Evolutionary conservation across 1,140 invertebrate species (phyloP).

Genomic region (Drosophila pachea): DNA sequence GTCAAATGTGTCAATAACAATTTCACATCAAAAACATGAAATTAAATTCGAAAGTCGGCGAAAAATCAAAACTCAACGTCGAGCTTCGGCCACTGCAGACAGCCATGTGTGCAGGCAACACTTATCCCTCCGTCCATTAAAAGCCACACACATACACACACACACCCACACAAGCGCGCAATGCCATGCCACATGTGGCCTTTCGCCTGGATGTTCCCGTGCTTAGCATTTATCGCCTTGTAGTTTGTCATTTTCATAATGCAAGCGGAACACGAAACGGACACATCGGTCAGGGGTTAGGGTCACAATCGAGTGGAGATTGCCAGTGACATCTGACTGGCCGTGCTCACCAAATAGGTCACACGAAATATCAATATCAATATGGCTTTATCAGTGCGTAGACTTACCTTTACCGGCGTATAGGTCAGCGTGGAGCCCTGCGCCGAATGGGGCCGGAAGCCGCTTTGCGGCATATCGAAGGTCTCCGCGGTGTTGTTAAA

Average conservation of each 20-base stretch:
- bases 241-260: constrained; percentile 38
- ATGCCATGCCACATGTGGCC: constrained; percentile 2
- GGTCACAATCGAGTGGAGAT: background rate
- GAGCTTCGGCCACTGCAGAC: constrained; percentile 16
- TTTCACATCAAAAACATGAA: constrained; percentile 58
- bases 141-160: background rate
- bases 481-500: constrained; percentile 93
- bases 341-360: constrained; percentile 13
- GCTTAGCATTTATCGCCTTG: constrained; percentile 27
- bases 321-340: background rate
- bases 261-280: constrained; percentile 6
- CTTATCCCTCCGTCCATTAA: background rate
- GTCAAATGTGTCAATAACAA: constrained; percentile 74
- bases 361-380: constrained; percentile 31
- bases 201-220: constrained; percentile 22
- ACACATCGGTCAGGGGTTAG: too few species aligned
- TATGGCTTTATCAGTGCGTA: constrained; percentile 3
- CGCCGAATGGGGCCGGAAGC: constrained; percentile 79
- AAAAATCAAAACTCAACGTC: constrained; percentile 30
- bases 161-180: background rate
- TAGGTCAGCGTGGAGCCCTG: constrained; percentile 87
- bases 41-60: constrained; percentile 54
- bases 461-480: constrained; percentile 84
- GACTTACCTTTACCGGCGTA: constrained; percentile 83
- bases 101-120: background rate